Conservation (phyloP, 2,888 invertebrate species). For the Actias luna region DNA sequence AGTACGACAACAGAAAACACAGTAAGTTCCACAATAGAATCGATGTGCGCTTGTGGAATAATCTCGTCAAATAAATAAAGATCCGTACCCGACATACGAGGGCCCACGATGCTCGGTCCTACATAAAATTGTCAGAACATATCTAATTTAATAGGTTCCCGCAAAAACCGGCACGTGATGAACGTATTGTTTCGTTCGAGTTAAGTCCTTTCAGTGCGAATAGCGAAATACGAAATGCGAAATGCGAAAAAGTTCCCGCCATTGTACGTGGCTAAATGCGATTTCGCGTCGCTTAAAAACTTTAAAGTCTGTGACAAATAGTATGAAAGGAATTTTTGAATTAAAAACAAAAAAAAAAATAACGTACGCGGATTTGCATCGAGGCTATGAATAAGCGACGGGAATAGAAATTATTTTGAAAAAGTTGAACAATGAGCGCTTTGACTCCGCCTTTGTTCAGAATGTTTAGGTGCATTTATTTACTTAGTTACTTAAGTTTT, state of each 20-base stretch:
- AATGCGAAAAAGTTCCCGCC: constrained; percentile 29
- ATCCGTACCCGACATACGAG: not conserved
- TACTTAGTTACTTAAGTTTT: too few relatives aligned
- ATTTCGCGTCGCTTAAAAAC: constrained; percentile 24
- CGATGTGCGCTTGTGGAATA: not conserved
- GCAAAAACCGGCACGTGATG: constrained; percentile 45
- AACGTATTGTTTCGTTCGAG: constrained; percentile 43
- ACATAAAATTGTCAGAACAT: constrained; percentile 20
- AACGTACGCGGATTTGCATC: constrained; percentile 5
- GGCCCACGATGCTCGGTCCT: not conserved
- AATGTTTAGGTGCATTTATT: not conserved
- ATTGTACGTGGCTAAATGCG: constrained; percentile 31
- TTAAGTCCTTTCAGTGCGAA: constrained; percentile 34
- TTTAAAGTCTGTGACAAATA: constrained; percentile 15
- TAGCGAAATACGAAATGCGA: constrained; percentile 25
- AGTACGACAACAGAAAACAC: not conserved
- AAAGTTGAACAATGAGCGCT: not conserved
- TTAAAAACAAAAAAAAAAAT: not conserved
- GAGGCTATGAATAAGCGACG: constrained; percentile 5
- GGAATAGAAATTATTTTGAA: constrained; percentile 3
- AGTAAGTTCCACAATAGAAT: not conserved
- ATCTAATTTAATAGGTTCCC: constrained; percentile 48
- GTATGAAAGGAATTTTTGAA: constrained; percentile 6
- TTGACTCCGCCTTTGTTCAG: not conserved
- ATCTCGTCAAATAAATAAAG: not conserved